These are phyloP conservation scores for Melozone crissalis DNA, from an alignment of 2,113 vertebrate species.

Conservation along the genomic window DNA sequence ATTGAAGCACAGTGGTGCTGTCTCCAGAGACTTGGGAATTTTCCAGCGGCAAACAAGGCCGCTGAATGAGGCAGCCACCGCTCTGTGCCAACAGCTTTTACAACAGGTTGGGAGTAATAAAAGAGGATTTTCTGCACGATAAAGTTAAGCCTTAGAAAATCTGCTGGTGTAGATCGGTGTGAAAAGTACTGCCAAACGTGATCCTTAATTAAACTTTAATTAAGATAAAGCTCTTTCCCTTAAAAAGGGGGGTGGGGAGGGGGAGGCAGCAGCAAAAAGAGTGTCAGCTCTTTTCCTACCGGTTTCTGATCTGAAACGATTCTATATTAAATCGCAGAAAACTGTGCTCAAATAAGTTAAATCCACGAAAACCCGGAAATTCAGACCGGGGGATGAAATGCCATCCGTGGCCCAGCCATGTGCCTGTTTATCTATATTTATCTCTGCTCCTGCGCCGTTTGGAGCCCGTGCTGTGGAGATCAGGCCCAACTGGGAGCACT, in stretches of 20 bases:
- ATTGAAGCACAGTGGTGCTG: conserved; percentile 95
- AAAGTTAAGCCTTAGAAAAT: conserved; percentile 99
- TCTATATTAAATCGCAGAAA: conserved; percentile 75
- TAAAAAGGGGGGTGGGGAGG: conserved; percentile 61
- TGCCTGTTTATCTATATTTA: background rate
- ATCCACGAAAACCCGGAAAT: conserved; percentile 60
- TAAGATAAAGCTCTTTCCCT: conserved; percentile 92
- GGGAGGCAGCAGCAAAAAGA: conserved; percentile 81
- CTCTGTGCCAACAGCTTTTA: conserved; percentile 99
- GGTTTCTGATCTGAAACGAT: conserved; percentile 74
- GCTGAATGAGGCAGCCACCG: conserved; percentile 91
- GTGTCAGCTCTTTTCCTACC: conserved; percentile 75
- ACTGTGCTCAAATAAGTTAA: conserved; percentile 73
- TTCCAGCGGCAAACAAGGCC: conserved; percentile 98
- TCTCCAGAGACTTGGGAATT: conserved; percentile 97
- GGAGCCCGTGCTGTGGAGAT: background rate
- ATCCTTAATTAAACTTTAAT: conserved; percentile 99
- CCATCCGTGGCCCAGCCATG: background rate
- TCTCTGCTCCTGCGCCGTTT: fast-evolving
- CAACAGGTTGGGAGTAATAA: conserved; percentile 99
- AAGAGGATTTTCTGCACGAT: conserved; percentile 99
- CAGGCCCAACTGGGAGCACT: background rate
- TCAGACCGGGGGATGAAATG: background rate
- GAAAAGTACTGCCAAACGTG: conserved; percentile 99
- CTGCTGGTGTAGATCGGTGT: conserved; percentile 99